phyloP scores from a whole-genome alignment of 2,113 vertebrate genomes.

The Vombatus ursinus region DNA sequence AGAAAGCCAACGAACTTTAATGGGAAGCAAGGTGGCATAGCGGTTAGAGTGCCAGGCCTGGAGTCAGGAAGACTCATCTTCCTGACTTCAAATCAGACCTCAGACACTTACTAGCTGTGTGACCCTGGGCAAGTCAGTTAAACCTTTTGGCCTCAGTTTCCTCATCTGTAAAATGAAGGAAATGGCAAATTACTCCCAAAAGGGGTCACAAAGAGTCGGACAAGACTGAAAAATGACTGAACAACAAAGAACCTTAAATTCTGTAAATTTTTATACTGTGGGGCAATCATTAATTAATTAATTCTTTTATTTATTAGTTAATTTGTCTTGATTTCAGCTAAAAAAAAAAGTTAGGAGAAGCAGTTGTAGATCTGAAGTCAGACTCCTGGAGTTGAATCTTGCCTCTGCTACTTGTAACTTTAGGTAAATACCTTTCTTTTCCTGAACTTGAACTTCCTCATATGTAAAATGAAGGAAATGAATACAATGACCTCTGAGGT shows the following conservation, averaged over 20 bases:
- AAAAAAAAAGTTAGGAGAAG: neutral
- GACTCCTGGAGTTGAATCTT: neutral
- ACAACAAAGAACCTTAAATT: neutral
- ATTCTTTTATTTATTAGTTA: neutral
- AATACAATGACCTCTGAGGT: neutral
- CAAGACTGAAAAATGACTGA: neutral
- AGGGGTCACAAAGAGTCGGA: neutral
- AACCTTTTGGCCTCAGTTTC: neutral
- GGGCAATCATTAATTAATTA: neutral
- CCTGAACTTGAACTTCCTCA: neutral
- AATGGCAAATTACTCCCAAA: neutral
- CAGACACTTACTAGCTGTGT: neutral
- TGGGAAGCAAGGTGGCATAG: too few species aligned
- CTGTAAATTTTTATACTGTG: neutral
- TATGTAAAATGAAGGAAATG: neutral
- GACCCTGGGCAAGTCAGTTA: neutral
- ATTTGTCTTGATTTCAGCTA: neutral
- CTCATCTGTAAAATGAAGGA: neutral
- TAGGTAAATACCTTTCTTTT: neutral
- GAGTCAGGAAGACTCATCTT: neutral
- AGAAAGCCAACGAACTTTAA: neutral
- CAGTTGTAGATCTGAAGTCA: neutral
- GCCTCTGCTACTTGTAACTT: neutral
- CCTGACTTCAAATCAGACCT: neutral
- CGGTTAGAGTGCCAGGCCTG: neutral